Base-by-base conservation (phyloP, 1,140 invertebrate species). In the Procambarus clarkii region DNA sequence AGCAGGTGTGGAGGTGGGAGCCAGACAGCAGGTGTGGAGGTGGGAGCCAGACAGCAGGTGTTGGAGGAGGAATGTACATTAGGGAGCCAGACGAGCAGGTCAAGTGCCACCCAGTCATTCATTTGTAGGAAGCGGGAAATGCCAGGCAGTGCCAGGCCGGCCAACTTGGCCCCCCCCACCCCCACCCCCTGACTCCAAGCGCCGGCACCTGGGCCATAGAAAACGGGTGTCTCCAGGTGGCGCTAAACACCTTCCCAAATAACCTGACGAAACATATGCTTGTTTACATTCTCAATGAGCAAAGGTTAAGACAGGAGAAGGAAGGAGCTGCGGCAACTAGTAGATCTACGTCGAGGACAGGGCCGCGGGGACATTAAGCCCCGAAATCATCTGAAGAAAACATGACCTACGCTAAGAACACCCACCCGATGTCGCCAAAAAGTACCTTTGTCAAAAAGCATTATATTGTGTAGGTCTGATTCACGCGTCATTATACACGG, bases 101-200 rank as follows among this genome's bases (percentile, higher is more conserved):
- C 78, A 79, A 79, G 48, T 79, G 78, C 78, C 78, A 79, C 44
- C 78, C 21, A 79, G 78, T 79, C 78, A 79, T 79, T 79, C 78
- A 79, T 79, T 79, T 21, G 45, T 44, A 50, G 50, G 78, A 50
- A 79, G 50, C 45, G 45, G n/a, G 50, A 50, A 79, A 79, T 79
- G 78, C 48, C 78, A 79, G 44, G 18, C 4, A 45, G 50, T 48
- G 78, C 78, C 78, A 48, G 21, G 45, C 45, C 44, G 78, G 13
- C 45, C 15, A 48, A 79, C 34, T 48, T 79, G n/a, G 45, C 21
- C 3, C 8, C 60, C 15, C 54, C 5, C 54, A 7, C 4, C 4
- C 54, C 54, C 54, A 4, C 54, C 54, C 5, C 54, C 11, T 58
- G 54, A 58, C 54, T 7, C 5, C 4, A 58, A 58, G 13, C 54